Evolutionary conservation across 2,797 vertebrate species (phyloP).

Genomic region (Enteromius treurensis): DNA sequence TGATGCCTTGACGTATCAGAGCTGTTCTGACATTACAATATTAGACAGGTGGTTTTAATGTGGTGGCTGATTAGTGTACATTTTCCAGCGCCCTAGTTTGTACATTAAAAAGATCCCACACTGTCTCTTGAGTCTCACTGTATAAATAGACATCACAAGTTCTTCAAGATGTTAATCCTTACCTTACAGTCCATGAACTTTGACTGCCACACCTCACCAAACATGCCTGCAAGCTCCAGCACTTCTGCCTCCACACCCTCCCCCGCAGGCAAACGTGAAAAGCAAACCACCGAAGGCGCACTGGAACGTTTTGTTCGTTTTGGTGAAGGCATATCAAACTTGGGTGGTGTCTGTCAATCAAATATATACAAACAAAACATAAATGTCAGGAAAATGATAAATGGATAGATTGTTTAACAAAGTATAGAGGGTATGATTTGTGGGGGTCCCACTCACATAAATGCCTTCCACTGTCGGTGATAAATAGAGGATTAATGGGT

Average conservation of each 20-base stretch:
- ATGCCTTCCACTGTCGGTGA: conserved; percentile 61
- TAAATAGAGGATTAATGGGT: conserved; percentile 57
- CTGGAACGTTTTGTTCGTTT: conserved; percentile 46
- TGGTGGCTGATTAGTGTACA: background rate
- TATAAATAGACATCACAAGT: background rate
- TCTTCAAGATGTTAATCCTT: background rate
- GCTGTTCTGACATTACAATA: no score
- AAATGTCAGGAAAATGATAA: background rate
- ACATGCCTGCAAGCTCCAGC: conserved; percentile 60
- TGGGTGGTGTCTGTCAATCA: conserved; percentile 49
- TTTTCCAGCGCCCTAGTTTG: background rate
- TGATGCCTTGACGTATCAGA: no score
- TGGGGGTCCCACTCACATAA: conserved; percentile 48
- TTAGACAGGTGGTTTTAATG: background rate
- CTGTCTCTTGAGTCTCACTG: background rate
- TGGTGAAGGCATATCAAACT: conserved; percentile 33
- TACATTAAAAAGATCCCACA: background rate
- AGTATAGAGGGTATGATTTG: background rate
- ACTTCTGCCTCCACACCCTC: conserved; percentile 56
- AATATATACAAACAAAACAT: background rate
- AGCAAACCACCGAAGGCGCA: conserved; percentile 53
- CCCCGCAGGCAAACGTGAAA: conserved; percentile 56
- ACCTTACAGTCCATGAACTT: conserved; percentile 61
- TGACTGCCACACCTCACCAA: conserved; percentile 60
- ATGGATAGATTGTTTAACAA: background rate